These are phyloP conservation scores for Acrocyrtus sp. DNA, from an alignment of 2,888 invertebrate species.

Conservation along the genomic window DNA sequence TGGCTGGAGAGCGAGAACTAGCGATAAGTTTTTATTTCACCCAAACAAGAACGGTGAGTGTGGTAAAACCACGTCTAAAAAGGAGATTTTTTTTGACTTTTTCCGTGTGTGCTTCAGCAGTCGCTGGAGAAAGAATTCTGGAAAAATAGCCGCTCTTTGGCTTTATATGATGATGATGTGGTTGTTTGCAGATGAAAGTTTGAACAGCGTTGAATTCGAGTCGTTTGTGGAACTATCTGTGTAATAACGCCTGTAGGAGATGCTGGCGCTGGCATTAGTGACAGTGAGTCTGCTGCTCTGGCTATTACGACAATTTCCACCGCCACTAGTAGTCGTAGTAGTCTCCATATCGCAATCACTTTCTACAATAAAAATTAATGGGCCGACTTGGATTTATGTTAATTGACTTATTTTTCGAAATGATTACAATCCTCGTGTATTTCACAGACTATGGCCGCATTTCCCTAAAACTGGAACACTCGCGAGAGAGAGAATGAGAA, in stretches of 20 bases:
- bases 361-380: constrained; percentile 46
- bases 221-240: constrained; percentile 1
- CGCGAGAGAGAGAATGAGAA: background rate
- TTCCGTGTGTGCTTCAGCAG: too few relatives aligned
- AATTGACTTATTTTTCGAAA: constrained; percentile 46
- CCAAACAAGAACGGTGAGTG: too few relatives aligned
- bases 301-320: constrained; percentile 24
- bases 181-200: constrained; percentile 21
- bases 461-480: background rate
- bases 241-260: constrained; percentile 9
- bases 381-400: constrained; percentile 49
- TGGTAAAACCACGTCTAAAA: too few relatives aligned
- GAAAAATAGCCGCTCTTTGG: background rate
- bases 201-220: constrained; percentile 7
- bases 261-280: too few relatives aligned
- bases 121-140: background rate
- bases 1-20: too few relatives aligned
- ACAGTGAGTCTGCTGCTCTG: constrained; percentile 20
- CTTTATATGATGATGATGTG: constrained; percentile 16
- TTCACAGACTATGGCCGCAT: background rate
- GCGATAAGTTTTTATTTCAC: too few relatives aligned
- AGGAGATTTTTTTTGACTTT: too few relatives aligned
- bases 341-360: constrained; percentile 45
- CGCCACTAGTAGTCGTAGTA: constrained; percentile 6
- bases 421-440: constrained; percentile 44